Conservation (phyloP, 2,888 invertebrate genomes). For the Drosophila cognata region DNA sequence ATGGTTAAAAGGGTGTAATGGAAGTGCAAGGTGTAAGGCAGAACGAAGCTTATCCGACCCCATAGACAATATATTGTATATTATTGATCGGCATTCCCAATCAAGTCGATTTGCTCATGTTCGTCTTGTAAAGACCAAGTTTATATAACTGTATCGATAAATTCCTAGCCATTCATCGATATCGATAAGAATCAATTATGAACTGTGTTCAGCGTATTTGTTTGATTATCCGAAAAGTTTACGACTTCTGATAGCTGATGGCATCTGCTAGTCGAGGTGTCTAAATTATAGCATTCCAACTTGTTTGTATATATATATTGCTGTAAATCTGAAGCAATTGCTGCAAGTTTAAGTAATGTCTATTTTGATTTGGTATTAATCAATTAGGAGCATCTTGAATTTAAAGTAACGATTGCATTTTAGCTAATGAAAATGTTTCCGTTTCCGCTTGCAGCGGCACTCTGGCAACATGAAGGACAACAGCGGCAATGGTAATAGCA, state of each 20-base stretch:
- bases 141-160: not conserved
- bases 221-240: not conserved
- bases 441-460: conserved; percentile 9
- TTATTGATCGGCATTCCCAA: not conserved
- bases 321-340: not conserved
- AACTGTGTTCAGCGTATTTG: not conserved
- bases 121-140: not conserved
- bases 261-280: not conserved
- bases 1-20: not conserved
- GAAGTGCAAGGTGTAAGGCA: not conserved
- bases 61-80: not conserved
- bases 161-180: not conserved
- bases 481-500: conserved; percentile 30
- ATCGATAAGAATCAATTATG: not conserved
- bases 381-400: not conserved
- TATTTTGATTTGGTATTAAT: not conserved
- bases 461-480: conserved; percentile 50
- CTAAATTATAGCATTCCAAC: not conserved
- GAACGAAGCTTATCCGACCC: not conserved
- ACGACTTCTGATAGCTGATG: not conserved
- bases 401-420: not conserved
- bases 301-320: not conserved
- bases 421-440: conserved; percentile 9
- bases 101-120: not conserved
- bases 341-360: no score